phyloP scores from a whole-genome alignment of 1,140 invertebrate species.

The Ostrea edulis region DNA sequence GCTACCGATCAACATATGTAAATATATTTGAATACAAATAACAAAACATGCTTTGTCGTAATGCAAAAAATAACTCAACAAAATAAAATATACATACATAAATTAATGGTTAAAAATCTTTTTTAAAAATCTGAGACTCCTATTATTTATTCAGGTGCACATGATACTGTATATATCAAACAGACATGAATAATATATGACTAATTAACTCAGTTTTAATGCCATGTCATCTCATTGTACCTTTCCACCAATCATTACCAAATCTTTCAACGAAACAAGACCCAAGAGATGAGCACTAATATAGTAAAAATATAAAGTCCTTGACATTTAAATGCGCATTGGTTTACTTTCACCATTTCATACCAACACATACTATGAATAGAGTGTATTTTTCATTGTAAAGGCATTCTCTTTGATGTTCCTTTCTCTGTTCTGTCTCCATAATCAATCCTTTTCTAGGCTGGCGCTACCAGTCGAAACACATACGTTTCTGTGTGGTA shows the following conservation, averaged over 20 bases:
- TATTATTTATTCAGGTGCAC: constrained; percentile 14
- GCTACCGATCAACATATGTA: background rate
- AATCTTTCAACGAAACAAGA: background rate
- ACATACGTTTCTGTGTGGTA: background rate
- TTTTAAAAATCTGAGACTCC: constrained; percentile 1
- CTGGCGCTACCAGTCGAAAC: background rate
- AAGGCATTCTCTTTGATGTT: background rate
- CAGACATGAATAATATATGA: constrained; percentile 25
- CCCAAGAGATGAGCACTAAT: background rate
- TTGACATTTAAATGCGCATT: background rate
- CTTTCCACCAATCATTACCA: background rate
- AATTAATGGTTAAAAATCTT: background rate
- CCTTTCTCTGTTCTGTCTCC: constrained; percentile 6
- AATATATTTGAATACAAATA: background rate
- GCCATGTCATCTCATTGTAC: background rate
- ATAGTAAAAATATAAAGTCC: background rate
- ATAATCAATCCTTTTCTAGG: background rate
- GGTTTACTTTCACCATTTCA: constrained; percentile 3
- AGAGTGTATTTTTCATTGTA: background rate
- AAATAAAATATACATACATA: background rate
- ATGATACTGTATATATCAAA: constrained; percentile 30
- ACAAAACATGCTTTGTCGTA: background rate
- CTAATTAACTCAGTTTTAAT: constrained; percentile 31
- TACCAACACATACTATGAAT: background rate
- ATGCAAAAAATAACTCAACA: background rate